These are phyloP conservation scores for Hypolimnas misippus DNA, from an alignment of 2,888 invertebrate species.

Conservation along the genomic window DNA sequence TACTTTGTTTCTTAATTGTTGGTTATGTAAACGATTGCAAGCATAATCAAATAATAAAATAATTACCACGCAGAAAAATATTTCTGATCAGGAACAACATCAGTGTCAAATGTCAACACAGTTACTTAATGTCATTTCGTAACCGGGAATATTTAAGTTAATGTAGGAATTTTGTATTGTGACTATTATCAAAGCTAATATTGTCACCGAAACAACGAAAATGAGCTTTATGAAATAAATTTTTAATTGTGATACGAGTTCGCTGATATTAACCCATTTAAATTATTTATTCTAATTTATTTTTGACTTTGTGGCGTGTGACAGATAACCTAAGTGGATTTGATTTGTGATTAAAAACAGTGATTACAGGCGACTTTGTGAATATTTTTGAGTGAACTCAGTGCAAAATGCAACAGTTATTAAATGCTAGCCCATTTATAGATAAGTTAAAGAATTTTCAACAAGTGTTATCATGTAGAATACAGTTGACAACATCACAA, in stretches of 20 bases:
- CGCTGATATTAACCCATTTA: not conserved
- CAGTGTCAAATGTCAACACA: conserved; percentile 12
- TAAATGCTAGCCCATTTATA: conserved; percentile 82
- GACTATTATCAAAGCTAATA: not conserved
- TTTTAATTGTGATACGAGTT: not conserved
- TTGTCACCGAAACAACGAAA: not conserved
- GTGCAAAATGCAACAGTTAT: conserved; percentile 72
- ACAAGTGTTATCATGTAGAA: conserved; percentile 73
- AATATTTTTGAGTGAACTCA: conserved; percentile 32
- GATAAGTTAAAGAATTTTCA: conserved; percentile 83
- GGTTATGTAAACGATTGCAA: too few relatives aligned
- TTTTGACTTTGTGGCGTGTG: conserved; percentile 40
- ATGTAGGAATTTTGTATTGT: conserved; percentile 12
- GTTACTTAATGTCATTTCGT: conserved; percentile 24
- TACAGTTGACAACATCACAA: conserved; percentile 87
- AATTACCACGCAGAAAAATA: too few relatives aligned
- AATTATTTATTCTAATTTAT: conserved; percentile 2
- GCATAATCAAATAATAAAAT: too few relatives aligned
- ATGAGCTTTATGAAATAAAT: not conserved
- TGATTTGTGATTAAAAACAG: conserved; percentile 28
- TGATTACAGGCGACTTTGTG: conserved; percentile 20
- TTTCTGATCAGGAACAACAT: not conserved
- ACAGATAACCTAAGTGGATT: conserved; percentile 55
- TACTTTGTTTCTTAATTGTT: too few relatives aligned
- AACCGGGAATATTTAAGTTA: conserved; percentile 45